A percentile compares a stretch with the other conserved stretches of the same genome.
These are phyloP conservation scores for Poecile montanus DNA, from an alignment of 2,797 vertebrate species.

Conservation along the genomic window DNA sequence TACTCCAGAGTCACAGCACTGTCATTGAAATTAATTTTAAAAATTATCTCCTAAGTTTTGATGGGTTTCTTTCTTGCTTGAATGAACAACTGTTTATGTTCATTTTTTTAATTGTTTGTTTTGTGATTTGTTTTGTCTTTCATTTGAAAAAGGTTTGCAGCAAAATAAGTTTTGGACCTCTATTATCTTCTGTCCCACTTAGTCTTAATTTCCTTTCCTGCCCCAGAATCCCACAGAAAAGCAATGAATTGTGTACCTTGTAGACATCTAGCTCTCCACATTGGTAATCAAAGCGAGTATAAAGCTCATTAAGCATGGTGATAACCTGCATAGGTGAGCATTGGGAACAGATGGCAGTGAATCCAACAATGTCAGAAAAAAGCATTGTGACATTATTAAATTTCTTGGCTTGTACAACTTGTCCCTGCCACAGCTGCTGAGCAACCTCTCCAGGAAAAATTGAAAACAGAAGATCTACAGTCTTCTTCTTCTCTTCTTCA, in stretches of 20 bases:
- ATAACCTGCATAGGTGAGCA: conserved; percentile 98
- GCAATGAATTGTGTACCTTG: conserved; percentile 82
- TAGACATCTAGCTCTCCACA: conserved; percentile 97
- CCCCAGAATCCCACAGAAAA: background rate
- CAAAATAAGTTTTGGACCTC: background rate
- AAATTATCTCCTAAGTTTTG: background rate
- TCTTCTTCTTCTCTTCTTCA: conserved; percentile 97
- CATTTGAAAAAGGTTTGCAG: background rate
- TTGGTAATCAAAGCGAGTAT: conserved; percentile 95
- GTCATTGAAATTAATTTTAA: background rate
- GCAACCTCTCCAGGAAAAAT: conserved; percentile 97
- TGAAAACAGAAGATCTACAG: conserved; percentile 93
- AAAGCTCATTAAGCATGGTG: conserved; percentile 96
- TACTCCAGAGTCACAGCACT: background rate
- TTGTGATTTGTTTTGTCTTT: background rate
- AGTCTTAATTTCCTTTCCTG: background rate
- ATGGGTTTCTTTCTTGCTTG: background rate
- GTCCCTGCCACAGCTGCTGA: conserved; percentile 96
- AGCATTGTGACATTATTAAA: conserved; percentile 94
- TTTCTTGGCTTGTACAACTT: conserved; percentile 94
- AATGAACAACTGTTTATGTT: background rate
- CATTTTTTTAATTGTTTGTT: background rate
- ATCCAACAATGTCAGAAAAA: conserved; percentile 98
- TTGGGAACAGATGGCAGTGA: conserved; percentile 93
- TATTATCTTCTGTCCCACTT: background rate